Conservation (phyloP, 2,113 vertebrate species). For the Coreoperca whiteheadi region DNA sequence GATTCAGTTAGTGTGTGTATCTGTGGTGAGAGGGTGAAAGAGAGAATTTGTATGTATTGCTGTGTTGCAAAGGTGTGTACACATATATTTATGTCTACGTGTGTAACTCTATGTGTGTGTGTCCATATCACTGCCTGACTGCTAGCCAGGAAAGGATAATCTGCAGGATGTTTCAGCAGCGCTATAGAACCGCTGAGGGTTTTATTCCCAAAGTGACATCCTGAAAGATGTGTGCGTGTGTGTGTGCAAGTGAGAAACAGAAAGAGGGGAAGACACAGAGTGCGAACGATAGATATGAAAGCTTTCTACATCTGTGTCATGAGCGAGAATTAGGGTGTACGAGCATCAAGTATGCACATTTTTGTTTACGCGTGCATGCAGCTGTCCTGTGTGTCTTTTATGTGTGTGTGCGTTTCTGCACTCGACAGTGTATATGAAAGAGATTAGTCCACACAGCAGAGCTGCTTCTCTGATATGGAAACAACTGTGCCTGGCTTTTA, state of each 20-base stretch:
- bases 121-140: constrained; percentile 56
- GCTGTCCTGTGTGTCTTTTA: constrained; percentile 36
- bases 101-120: constrained; percentile 26
- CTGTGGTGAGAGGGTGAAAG: constrained; percentile 41
- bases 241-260: constrained; percentile 3
- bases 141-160: constrained; percentile 74
- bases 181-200: constrained; percentile 60
- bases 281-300: constrained; percentile 22
- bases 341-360: constrained; percentile 28
- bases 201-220: constrained; percentile 64
- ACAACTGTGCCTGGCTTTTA: constrained; percentile 69
- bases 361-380: constrained; percentile 53
- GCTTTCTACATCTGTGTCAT: constrained; percentile 35
- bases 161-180: constrained; percentile 67
- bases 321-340: constrained; percentile 20
- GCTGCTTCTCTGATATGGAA: constrained; percentile 73
- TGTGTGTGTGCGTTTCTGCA: constrained; percentile 38
- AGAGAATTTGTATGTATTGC: constrained; percentile 40
- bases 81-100: constrained; percentile 1
- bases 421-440: constrained; percentile 55
- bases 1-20: constrained; percentile 65
- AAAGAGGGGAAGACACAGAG: constrained; percentile 4
- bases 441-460: constrained; percentile 68
- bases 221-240: constrained; percentile 23
- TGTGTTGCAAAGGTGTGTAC: constrained; percentile 32